Evolutionary conservation across 2,888 invertebrate genomes (phyloP).

Genomic region (Lochmaea crataegi): DNA sequence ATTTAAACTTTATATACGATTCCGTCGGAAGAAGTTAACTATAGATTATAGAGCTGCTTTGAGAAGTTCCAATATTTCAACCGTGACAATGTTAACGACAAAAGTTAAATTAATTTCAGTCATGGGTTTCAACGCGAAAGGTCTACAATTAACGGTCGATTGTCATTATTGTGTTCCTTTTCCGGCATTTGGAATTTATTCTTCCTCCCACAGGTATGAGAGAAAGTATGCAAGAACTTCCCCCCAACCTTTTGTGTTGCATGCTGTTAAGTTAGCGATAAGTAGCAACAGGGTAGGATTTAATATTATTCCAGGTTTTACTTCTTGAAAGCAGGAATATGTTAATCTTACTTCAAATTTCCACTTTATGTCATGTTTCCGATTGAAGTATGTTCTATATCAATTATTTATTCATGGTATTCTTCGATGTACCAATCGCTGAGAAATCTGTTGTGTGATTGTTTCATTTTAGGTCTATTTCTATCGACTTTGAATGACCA

Average conservation of each 20-base stretch:
- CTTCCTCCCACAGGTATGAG: constrained; percentile 22
- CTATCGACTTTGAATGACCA: no score
- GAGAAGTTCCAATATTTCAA: constrained; percentile 24
- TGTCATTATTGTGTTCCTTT: constrained; percentile 30
- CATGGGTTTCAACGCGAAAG: constrained; percentile 24
- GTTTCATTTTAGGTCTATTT: no score
- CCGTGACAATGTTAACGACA: constrained; percentile 27
- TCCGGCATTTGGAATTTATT: constrained; percentile 27
- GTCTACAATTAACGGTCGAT: constrained; percentile 29
- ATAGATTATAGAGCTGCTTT: constrained; percentile 13
- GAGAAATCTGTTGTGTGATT: no score
- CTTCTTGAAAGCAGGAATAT: no score
- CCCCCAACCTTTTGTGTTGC: constrained; percentile 8
- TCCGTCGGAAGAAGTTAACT: neutral
- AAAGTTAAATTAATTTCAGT: constrained; percentile 35
- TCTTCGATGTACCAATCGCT: no score
- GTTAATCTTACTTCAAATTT: no score
- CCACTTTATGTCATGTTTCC: no score
- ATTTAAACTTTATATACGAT: neutral
- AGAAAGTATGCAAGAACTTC: constrained; percentile 18
- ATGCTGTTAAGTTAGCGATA: constrained; percentile 10
- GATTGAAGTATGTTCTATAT: no score
- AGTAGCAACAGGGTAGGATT: neutral
- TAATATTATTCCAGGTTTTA: neutral
- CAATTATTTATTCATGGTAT: no score